Percentiles rank a stretch among this genome's conserved stretches.
Conservation (phyloP, 2,888 invertebrate genomes). For the Nephrotoma appendiculata region DNA sequence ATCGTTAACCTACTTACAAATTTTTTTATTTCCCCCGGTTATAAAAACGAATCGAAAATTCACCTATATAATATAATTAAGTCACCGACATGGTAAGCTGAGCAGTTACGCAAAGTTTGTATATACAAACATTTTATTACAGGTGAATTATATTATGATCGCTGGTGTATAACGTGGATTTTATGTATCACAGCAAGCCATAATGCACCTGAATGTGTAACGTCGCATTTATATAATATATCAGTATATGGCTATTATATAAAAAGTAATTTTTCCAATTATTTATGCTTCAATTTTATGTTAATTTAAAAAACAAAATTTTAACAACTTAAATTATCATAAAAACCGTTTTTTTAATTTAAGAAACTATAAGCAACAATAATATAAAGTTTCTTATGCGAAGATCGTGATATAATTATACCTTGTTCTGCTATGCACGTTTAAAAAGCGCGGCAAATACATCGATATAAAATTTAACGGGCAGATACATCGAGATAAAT, state of each 20-base stretch:
- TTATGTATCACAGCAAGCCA: neutral
- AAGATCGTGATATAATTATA: neutral
- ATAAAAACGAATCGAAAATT: neutral
- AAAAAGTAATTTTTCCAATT: neutral
- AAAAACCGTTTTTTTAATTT: neutral
- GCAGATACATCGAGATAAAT: neutral
- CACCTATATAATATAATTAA: neutral
- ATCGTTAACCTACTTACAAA: neutral
- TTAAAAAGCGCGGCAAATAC: neutral
- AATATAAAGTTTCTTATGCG: neutral
- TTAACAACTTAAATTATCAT: neutral
- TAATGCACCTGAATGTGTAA: neutral
- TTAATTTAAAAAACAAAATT: neutral
- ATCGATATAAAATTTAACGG: neutral
- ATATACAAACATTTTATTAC: neutral
- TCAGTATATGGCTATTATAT: neutral
- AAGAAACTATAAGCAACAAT: neutral
- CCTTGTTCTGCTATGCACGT: neutral
- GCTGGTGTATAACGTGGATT: neutral
- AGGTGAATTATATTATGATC: neutral
- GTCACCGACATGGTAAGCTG: neutral
- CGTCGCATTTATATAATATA: neutral
- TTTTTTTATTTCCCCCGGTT: neutral
- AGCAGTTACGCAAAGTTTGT: neutral
- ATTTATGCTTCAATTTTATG: neutral